Evolutionary conservation across 2,888 invertebrate genomes (phyloP), one percentile per base, ranked within the genome.

Genomic region (Sarcophaga variegata): DNA sequence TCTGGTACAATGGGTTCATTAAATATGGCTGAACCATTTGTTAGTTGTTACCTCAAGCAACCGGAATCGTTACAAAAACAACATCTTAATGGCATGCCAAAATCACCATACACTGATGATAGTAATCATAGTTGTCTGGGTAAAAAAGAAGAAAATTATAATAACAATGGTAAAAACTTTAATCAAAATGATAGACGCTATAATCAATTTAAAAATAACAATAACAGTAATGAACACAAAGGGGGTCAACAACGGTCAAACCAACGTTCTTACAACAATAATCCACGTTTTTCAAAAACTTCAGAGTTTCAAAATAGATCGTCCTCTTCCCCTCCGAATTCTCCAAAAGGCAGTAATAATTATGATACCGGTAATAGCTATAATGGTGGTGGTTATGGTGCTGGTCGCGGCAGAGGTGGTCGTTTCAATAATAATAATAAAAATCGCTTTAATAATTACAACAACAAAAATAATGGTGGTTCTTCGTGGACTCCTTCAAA

Each of bases 41-140:
- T 89, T 22, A 89, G 88, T 75, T 89, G 89, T 69, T 89, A 89
- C 63, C 49, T 89, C n/a, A 87, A 86, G 54, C 63, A 84, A 49
- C 88, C 88, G 17, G 69, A 84, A 64, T 20, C 72, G 12, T 27
- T 27, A 14, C 81, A 74, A 54, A 86, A 69, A 59, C 64, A 67
- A 69, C 25, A 70, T 5, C 67, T 64, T 20, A 67, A 72, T 45
- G n/a, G 47, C 59, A 59, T 22, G 11, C 5, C 59, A 67, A 12
- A n/a, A 27, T 54, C 47, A 54, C 12, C 77, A 83, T 11, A 4
- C 49, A 76, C 2, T 54, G 66, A 66, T 17, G 71, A 66, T 66
- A 66, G 37, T 47, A 72, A 20, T 27, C 17, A 2, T 37, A 62
- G 70, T 66, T 67, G 37, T 8, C 49, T 49, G 27, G 59, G 62